These are phyloP conservation scores for Actenoides lindsayi DNA, from an alignment of 2,113 vertebrate genomes.

Conservation along the genomic window DNA sequence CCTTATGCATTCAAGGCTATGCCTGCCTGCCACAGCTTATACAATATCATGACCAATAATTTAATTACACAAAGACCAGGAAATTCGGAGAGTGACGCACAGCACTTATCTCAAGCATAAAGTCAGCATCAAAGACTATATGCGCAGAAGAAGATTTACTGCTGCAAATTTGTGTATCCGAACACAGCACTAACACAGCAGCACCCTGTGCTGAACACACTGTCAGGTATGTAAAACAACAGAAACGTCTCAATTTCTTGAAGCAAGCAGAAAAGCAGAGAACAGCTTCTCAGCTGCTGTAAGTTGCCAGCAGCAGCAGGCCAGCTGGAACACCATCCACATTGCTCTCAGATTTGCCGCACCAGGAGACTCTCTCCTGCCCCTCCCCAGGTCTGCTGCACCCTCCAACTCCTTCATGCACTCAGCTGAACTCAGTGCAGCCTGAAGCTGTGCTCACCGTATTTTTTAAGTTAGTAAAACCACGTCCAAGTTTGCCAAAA, in stretches of 20 bases:
- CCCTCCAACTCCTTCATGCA: not conserved
- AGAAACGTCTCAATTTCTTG: not conserved
- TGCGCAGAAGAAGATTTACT: not conserved
- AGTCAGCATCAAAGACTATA: not conserved
- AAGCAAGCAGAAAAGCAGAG: not conserved
- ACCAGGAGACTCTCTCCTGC: not conserved
- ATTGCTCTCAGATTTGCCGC: rapidly evolving
- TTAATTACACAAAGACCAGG: not conserved
- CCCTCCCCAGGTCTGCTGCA: not conserved
- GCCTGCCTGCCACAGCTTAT: not conserved
- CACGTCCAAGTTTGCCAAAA: not conserved
- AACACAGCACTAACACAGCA: not conserved
- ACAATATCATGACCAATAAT: not conserved
- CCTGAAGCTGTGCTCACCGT: not conserved
- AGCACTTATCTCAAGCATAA: not conserved
- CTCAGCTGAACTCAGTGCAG: not conserved
- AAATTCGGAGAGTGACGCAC: not conserved
- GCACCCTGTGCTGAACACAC: not conserved
- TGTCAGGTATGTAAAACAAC: not conserved
- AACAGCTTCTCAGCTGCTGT: not conserved
- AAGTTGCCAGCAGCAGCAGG: not conserved
- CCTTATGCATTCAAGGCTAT: not conserved
- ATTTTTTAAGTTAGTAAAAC: not conserved
- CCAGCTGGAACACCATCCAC: not conserved
- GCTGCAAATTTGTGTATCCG: not conserved